These are phyloP conservation scores for Carlito syrichta DNA, from an alignment of 2,113 vertebrate species.

Conservation along the genomic window DNA sequence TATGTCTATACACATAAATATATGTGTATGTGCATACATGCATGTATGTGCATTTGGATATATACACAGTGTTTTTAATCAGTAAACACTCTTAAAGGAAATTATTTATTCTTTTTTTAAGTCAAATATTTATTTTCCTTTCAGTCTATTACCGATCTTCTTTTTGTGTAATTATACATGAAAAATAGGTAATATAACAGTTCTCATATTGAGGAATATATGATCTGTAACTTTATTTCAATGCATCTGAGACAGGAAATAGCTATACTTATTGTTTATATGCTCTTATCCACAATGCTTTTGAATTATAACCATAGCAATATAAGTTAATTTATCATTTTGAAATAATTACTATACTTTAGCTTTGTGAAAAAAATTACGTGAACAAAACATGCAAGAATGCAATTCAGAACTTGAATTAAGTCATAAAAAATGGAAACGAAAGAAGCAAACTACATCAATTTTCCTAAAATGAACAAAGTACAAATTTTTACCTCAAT, in stretches of 20 bases:
- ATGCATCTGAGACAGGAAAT: neutral
- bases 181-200: neutral
- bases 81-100: neutral
- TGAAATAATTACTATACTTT: neutral
- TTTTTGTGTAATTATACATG: neutral
- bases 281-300: neutral
- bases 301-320: neutral
- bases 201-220: neutral
- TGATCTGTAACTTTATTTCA: neutral
- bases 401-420: neutral
- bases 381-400: neutral
- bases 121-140: neutral
- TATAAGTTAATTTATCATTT: neutral
- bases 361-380: neutral
- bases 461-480: neutral
- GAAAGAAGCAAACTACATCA: neutral
- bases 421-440: neutral
- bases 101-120: neutral
- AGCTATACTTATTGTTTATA: neutral
- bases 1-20: neutral
- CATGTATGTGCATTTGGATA: neutral
- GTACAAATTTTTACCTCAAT: neutral
- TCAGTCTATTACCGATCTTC: neutral
- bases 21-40: neutral
- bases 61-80: neutral